Base-by-base conservation (phyloP, 2,888 invertebrate genomes). In the Bibio marci region DNA sequence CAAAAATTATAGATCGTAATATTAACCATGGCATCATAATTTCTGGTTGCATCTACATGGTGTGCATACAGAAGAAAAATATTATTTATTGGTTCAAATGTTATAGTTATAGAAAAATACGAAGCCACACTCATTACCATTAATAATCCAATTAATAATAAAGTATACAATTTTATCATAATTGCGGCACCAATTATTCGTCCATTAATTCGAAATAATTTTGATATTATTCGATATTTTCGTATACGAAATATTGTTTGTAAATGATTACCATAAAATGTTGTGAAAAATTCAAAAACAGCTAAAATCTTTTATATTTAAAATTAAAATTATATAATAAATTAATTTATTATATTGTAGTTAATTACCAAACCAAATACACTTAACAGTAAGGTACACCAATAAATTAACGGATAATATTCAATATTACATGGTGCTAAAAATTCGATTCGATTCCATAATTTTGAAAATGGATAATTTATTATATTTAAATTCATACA, bases 21-120 rank as follows among this genome's bases (percentile, higher is more conserved):
- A 44, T 48, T 13, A 54, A 33, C 50, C 51, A 54, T 5, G 48
- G 47, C 22, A 49, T 45, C 44, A 55, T 51, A 22, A 48, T 41
- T 15, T 45, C 35, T 3, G 53, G 53, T n/a, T 49, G 47, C 14
- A 52, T 49, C 55, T 55, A 37, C n/a, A n/a, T n/a, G n/a, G n/a
- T n/a, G n/a, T n/a, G n/a, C n/a, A n/a, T n/a, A n/a, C n/a, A n/a
- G n/a, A n/a, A n/a, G n/a, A n/a, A n/a, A n/a, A n/a, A n/a, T n/a
- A n/a, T n/a, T n/a, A n/a, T n/a, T n/a, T n/a, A n/a, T n/a, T n/a
- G n/a, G n/a, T n/a, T n/a, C n/a, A n/a, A n/a, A n/a, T n/a, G n/a
- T n/a, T n/a, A n/a, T n/a, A n/a, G n/a, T n/a, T n/a, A n/a, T n/a
- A n/a, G n/a, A n/a, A n/a, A n/a, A n/a, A n/a, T n/a, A n/a, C n/a